These are phyloP conservation scores for Chrysopa pallens DNA, from an alignment of 1,140 invertebrate genomes.

Conservation along the genomic window DNA sequence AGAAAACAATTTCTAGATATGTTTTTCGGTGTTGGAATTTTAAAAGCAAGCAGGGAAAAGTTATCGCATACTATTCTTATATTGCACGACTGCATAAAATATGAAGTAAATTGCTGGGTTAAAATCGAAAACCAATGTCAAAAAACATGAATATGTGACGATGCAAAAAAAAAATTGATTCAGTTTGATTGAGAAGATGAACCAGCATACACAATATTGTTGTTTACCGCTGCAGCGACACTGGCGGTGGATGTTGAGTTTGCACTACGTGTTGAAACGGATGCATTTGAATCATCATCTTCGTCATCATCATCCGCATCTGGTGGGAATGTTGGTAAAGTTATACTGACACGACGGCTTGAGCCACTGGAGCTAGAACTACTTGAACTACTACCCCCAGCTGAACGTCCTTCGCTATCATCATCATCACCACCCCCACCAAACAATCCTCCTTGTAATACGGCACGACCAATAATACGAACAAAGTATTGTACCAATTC, in stretches of 20 bases:
- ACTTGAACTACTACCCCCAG: not conserved
- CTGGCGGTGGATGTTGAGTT: not conserved
- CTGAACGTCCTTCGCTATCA: not conserved
- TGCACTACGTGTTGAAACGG: not conserved
- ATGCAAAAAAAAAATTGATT: no score
- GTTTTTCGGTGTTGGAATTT: no score
- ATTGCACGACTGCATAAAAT: no score
- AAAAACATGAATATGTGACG: no score
- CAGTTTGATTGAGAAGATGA: no score
- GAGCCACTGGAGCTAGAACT: not conserved
- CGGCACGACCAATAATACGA: not conserved
- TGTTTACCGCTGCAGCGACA: not conserved
- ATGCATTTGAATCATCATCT: not conserved
- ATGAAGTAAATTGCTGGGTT: no score
- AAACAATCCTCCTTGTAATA: not conserved
- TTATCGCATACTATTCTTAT: no score
- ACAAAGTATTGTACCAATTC: not conserved
- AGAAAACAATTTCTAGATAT: no score
- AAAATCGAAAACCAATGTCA: no score
- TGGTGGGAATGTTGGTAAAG: not conserved
- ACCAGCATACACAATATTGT: no score
- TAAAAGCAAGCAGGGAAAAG: no score
- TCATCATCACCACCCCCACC: not conserved
- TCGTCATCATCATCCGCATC: not conserved
- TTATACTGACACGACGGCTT: not conserved